Conservation (phyloP, 2,888 invertebrate genomes). For the Zaprionus lineosus region DNA sequence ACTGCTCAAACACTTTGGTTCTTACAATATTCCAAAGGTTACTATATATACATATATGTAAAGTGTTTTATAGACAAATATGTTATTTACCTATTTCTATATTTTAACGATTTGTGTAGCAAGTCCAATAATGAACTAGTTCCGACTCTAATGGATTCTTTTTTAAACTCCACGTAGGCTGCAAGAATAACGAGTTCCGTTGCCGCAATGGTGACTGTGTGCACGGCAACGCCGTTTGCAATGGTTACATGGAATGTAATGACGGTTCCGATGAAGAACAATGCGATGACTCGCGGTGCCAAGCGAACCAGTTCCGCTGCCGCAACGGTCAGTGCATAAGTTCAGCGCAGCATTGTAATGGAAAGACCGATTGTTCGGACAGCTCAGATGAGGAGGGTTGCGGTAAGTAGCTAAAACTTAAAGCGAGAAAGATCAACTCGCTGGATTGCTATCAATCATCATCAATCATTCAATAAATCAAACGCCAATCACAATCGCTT, state of each 20-base stretch:
- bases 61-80: too few species aligned
- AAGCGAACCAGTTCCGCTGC: constrained; percentile 81
- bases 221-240: constrained; percentile 85
- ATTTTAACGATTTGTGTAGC: too few species aligned
- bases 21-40: constrained; percentile 2
- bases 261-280: constrained; percentile 88
- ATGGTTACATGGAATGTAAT: constrained; percentile 86
- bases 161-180: constrained; percentile 84
- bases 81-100: too few species aligned
- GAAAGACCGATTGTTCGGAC: constrained; percentile 84
- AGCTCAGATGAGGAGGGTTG: constrained; percentile 86
- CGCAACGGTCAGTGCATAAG: constrained; percentile 80
- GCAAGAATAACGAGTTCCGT: constrained; percentile 86
- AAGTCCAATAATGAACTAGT: not conserved
- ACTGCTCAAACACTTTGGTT: constrained; percentile 32
- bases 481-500: constrained; percentile 13
- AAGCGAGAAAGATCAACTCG: not conserved
- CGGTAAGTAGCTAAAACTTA: constrained; percentile 77
- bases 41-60: constrained; percentile 2
- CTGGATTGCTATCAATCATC: not conserved
- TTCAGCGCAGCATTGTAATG: constrained; percentile 83
- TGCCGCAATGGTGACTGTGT: constrained; percentile 89
- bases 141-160: constrained; percentile 11
- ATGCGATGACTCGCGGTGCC: constrained; percentile 82
- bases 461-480: not conserved